These are phyloP conservation scores for Bujurquina vittata DNA, from an alignment of 2,113 vertebrate genomes.

Conservation along the genomic window DNA sequence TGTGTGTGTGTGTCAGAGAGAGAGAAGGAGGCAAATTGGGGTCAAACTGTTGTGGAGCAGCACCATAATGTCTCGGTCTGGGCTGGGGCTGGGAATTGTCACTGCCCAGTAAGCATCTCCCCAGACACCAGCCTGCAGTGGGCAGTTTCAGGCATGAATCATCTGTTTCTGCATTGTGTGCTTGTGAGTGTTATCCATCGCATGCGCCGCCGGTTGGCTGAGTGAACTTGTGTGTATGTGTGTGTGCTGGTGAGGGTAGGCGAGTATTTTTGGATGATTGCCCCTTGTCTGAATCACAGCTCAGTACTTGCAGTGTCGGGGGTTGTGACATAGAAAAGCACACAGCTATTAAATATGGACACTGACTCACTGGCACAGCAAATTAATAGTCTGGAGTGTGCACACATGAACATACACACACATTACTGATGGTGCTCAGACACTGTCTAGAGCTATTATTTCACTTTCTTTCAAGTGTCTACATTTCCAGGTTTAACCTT, in stretches of 20 bases:
- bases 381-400: constrained; percentile 37
- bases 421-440: not conserved
- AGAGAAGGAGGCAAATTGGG: not conserved
- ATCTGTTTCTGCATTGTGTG: constrained; percentile 7
- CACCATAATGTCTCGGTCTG: constrained; percentile 11
- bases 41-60: not conserved
- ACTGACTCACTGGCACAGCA: constrained; percentile 43
- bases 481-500: not conserved
- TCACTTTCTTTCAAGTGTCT: not conserved
- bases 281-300: constrained; percentile 36
- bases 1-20: not conserved
- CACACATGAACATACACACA: constrained; percentile 29
- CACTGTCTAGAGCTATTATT: constrained; percentile 1
- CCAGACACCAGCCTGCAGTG: constrained; percentile 19
- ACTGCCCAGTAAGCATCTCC: constrained; percentile 8
- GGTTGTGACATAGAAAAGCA: constrained; percentile 29
- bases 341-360: constrained; percentile 50
- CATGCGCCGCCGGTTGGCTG: not conserved
- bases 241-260: not conserved
- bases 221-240: constrained; percentile 6
- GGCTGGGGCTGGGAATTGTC: constrained; percentile 20
- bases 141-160: constrained; percentile 31
- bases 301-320: constrained; percentile 29
- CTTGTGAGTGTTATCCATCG: not conserved
- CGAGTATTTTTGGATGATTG: constrained; percentile 11